Evolutionary conservation across 2,888 invertebrate species (phyloP).

Genomic region (Smittia aterrima): DNA sequence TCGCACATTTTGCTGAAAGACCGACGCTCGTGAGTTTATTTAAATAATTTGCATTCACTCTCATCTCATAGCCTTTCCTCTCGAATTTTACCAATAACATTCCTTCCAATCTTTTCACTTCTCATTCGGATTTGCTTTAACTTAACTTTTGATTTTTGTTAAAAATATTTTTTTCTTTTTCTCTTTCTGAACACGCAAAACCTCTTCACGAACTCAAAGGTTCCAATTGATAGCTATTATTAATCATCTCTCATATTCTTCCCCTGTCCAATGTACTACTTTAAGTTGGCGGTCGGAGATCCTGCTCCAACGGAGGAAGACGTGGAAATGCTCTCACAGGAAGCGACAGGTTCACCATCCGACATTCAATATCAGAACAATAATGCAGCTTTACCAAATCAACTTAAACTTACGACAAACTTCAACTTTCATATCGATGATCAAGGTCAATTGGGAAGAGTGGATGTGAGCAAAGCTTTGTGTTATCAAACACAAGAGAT

Average conservation of each 20-base stretch:
- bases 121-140: background rate
- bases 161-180: conserved; percentile 28
- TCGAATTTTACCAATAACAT: background rate
- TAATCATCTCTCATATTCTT: conserved; percentile 38
- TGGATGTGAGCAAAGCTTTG: conserved; percentile 15
- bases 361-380: background rate
- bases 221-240: conserved; percentile 42
- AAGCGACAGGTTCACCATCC: background rate
- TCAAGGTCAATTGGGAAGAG: conserved; percentile 3
- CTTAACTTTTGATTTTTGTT: background rate
- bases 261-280: conserved; percentile 13
- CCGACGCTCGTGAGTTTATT: conserved; percentile 31
- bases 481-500: conserved; percentile 35
- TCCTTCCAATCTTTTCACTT: background rate
- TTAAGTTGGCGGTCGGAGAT: conserved; percentile 16
- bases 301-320: background rate
- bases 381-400: conserved; percentile 13
- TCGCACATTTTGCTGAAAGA: conserved; percentile 15
- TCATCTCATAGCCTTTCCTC: background rate
- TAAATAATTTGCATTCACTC: background rate
- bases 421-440: conserved; percentile 24
- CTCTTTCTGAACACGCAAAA: background rate
- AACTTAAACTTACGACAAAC: conserved; percentile 20
- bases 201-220: conserved; percentile 19
- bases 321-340: conserved; percentile 9